Conservation (phyloP, 2,888 invertebrate genomes). For the Creontiades dilutus region DNA sequence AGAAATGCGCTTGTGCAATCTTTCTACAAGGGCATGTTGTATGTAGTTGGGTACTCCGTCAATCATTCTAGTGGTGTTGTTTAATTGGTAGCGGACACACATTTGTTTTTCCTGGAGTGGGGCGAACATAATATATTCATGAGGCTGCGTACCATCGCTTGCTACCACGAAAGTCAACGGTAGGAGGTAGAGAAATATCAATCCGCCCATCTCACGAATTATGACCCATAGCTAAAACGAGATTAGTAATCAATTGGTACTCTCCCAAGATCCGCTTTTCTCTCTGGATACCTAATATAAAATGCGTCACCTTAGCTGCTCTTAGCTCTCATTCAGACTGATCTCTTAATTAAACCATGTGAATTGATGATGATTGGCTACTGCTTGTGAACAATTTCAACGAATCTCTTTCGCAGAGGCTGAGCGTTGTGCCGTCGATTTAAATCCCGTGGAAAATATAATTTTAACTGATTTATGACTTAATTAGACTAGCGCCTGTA, state of each 20-base stretch:
- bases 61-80: too few relatives aligned
- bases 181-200: not conserved
- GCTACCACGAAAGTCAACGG: not conserved
- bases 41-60: too few relatives aligned
- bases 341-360: constrained; percentile 48
- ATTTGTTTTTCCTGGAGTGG: not conserved
- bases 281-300: constrained; percentile 30
- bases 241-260: constrained; percentile 47
- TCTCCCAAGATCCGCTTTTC: not conserved
- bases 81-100: too few relatives aligned
- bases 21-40: too few relatives aligned
- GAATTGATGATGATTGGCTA: constrained; percentile 50
- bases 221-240: constrained; percentile 27
- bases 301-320: constrained; percentile 14
- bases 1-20: too few relatives aligned
- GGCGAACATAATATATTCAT: not conserved
- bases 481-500: constrained; percentile 47
- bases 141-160: not conserved
- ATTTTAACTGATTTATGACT: constrained; percentile 39
- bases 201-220: constrained; percentile 24
- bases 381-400: constrained; percentile 31
- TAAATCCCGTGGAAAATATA: constrained; percentile 30
- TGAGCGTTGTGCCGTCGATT: constrained; percentile 28
- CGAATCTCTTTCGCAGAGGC: not conserved
- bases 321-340: constrained; percentile 41